Conservation (phyloP, 1,140 invertebrate genomes). For the Trachymyrmex cornetzi region DNA sequence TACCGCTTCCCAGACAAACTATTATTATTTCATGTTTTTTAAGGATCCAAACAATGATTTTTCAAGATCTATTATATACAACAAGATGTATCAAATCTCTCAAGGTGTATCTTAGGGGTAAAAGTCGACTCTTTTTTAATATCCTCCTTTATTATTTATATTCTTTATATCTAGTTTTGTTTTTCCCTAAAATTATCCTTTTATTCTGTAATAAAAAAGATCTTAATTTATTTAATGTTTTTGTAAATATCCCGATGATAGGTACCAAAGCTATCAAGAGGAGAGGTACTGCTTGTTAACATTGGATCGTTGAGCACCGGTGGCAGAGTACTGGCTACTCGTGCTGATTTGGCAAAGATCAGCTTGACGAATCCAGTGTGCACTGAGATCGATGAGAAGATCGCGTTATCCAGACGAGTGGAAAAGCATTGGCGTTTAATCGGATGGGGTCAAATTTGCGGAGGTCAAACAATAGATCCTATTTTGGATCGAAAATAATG, state of each 20-base stretch:
- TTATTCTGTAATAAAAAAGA: constrained; percentile 20
- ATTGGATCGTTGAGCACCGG: constrained; percentile 99
- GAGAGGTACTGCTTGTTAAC: constrained; percentile 96
- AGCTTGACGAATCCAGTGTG: constrained; percentile 98
- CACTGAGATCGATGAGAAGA: constrained; percentile 99
- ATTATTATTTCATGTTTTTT: too few relatives aligned
- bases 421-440: constrained; percentile 99
- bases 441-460: constrained; percentile 98
- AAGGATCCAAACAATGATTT: too few relatives aligned
- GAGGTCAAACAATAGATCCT: constrained; percentile 95
- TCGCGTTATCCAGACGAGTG: constrained; percentile 98
- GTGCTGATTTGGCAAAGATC: constrained; percentile 99
- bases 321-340: constrained; percentile 97
- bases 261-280: constrained; percentile 88
- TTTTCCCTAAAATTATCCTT: constrained; percentile 1
- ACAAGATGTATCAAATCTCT: too few relatives aligned
- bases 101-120: too few relatives aligned
- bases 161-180: neutral
- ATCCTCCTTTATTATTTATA: neutral
- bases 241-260: constrained; percentile 78
- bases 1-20: too few relatives aligned
- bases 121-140: too few relatives aligned
- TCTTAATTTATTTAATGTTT: constrained; percentile 27
- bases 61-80: too few relatives aligned
- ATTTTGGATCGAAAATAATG: constrained; percentile 82